Conservation (phyloP, 2,888 invertebrate species). For the Coleophora deauratella region DNA sequence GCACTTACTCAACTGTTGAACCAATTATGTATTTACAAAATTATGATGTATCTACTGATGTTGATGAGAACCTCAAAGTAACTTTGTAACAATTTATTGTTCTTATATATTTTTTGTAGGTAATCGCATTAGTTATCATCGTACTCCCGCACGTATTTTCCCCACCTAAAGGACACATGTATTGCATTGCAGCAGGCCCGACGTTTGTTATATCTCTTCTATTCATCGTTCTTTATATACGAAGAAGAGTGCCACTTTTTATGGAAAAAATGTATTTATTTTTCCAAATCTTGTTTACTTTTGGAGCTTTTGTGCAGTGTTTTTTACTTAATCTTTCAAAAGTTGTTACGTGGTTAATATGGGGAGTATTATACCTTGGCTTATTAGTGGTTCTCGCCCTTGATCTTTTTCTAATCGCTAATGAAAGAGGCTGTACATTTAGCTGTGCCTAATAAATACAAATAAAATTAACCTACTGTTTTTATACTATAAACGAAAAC, state of each 20-base stretch:
- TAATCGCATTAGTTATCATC: conserved; percentile 41
- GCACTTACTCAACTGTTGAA: too few species aligned
- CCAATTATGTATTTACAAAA: too few species aligned
- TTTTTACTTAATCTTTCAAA: conserved; percentile 53
- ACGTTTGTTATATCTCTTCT: conserved; percentile 56
- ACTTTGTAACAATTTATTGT: too few species aligned
- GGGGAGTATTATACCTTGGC: conserved; percentile 55
- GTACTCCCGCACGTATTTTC: conserved; percentile 43
- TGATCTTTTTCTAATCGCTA: conserved; percentile 62
- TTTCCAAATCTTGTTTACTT: conserved; percentile 65
- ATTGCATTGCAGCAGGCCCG: conserved; percentile 63
- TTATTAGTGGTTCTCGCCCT: conserved; percentile 48
- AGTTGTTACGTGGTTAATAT: conserved; percentile 60
- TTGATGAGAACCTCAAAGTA: too few species aligned
- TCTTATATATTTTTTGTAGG: conserved; percentile 42
- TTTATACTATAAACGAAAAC: neutral
- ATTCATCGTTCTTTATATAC: conserved; percentile 54
- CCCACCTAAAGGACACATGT: conserved; percentile 60
- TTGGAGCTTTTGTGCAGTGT: conserved; percentile 64
- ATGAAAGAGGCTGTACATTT: conserved; percentile 66
- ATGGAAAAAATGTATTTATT: conserved; percentile 69
- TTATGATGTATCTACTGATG: too few species aligned
- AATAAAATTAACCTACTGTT: neutral
- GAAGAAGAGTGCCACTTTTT: conserved; percentile 57
- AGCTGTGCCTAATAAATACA: conserved; percentile 44